Evolutionary conservation across 2,113 vertebrate genomes (phyloP), one percentile per base, ranked within the genome.

Genomic region (Haemorhous mexicanus): DNA sequence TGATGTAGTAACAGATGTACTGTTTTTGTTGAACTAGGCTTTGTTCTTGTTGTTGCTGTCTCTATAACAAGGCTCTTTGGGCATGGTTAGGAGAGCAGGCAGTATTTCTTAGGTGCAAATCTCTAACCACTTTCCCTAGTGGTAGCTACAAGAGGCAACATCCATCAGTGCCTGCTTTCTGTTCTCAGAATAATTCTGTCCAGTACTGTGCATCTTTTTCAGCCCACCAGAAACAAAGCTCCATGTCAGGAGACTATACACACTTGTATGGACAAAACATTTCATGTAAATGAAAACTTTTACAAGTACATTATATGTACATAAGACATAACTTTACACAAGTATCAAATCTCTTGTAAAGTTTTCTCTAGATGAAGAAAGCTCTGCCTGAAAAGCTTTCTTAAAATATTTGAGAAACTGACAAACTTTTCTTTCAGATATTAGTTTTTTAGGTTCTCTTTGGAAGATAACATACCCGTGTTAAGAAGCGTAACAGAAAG

Each of bases 1-100:
- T 97, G 96, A 96, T 96, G 94, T 87, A 94, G 83, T 82, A 96
- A 97, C 94, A 96, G 93, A 94, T 96, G 95, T 84, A 95, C 95
- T 84, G 92, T 66, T 93, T 90, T 69, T 64, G 67, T 93, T 80
- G 90, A 87, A 87, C 55, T 81, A 63, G 63, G 59, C 84, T 72
- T 75, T 90, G 91, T 84, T 93, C 92, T 89, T 58, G 22, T 72
- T 70, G 13, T 37, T 90, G 62, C 88, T 61, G 13, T 74, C 88
- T 89, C 82, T 27, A 7, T 43, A 89, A 78, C 78, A 92, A 91
- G 92, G 93, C 83, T 87, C 93, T 87, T 24, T 88, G 94, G 93
- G 90, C 79, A 55, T 0, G 20, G 88, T 61, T 83, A 81, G 89
- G 81, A 85, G 62, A 87, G 81, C 56, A 84, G 72, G 66, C 84